Conservation (phyloP, 2,888 invertebrate species). For the Coelinius sp. region DNA sequence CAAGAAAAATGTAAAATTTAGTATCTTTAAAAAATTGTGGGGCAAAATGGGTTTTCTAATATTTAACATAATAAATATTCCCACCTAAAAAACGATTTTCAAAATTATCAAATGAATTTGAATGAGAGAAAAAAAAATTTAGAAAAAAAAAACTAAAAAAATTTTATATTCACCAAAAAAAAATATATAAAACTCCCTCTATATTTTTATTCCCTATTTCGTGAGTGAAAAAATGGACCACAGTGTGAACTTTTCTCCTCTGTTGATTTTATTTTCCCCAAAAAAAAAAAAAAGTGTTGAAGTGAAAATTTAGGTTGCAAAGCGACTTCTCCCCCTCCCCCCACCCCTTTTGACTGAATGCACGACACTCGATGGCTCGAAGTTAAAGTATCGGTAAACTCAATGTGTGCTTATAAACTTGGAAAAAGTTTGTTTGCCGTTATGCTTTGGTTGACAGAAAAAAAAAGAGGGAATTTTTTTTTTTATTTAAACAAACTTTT, state of each 20-base stretch:
- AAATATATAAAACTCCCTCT: background rate
- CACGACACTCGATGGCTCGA: slow-evolving; percentile 12
- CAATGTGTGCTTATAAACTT: slow-evolving; percentile 22
- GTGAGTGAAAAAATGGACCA: background rate
- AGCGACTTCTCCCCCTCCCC: background rate
- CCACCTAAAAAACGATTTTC: too few species aligned
- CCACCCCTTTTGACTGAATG: background rate
- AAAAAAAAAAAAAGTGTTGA: slow-evolving; percentile 11
- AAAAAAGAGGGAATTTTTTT: background rate
- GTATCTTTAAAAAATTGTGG: too few species aligned
- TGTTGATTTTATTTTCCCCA: slow-evolving; percentile 1
- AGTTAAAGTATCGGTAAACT: slow-evolving; percentile 25
- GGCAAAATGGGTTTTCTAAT: too few species aligned
- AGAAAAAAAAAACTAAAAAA: too few species aligned
- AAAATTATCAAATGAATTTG: too few species aligned
- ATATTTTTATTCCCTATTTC: background rate
- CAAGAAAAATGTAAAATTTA: too few species aligned
- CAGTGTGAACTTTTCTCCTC: slow-evolving; percentile 1
- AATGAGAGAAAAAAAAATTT: too few species aligned
- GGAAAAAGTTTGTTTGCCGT: background rate
- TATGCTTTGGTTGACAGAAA: slow-evolving; percentile 13
- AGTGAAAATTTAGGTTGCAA: slow-evolving; percentile 15
- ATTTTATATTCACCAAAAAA: background rate
- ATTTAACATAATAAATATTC: too few species aligned
- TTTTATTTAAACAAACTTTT: slow-evolving; percentile 11